phyloP scores from a whole-genome alignment of 2,113 vertebrate genomes.

The Sphyrna mokarran region DNA sequence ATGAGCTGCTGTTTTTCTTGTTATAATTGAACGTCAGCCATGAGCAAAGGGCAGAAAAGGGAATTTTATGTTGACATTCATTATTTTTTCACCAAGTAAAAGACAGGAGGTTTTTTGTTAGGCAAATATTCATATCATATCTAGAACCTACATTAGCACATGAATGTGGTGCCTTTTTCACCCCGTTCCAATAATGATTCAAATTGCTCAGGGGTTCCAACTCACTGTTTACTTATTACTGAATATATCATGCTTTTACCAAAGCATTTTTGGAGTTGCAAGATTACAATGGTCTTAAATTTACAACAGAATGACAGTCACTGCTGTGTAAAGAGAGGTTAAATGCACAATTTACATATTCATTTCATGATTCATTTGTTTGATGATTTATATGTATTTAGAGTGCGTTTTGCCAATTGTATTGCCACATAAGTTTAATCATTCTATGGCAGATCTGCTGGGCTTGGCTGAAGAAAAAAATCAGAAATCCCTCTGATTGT shows the following conservation, averaged over 20 bases:
- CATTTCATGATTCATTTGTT: conserved; percentile 94
- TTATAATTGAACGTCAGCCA: conserved; percentile 52
- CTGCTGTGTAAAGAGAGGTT: conserved; percentile 84
- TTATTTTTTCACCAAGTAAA: conserved; percentile 37
- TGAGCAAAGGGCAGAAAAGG: conserved; percentile 49
- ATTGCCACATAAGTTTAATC: conserved; percentile 57
- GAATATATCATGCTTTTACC: conserved; percentile 79
- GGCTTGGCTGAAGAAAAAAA: conserved; percentile 63
- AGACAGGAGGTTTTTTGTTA: conserved; percentile 37
- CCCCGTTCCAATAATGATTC: conserved; percentile 61
- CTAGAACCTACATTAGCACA: conserved; percentile 47
- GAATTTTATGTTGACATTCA: conserved; percentile 41
- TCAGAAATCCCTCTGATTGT: conserved; percentile 39
- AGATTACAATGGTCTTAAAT: conserved; percentile 87
- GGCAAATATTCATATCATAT: conserved; percentile 38
- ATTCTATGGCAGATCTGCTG: conserved; percentile 62
- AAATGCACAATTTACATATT: conserved; percentile 92
- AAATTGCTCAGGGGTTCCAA: conserved; percentile 81
- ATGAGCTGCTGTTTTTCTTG: conserved; percentile 54
- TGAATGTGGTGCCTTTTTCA: conserved; percentile 62
- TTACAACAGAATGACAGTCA: conserved; percentile 80
- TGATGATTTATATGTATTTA: conserved; percentile 84
- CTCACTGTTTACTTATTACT: conserved; percentile 81
- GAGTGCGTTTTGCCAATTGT: conserved; percentile 53
- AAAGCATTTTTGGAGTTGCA: conserved; percentile 61